Evolutionary conservation across 30 jellyfish, hydroid and myxozoan genomes (phyloP), one percentile per base, ranked within the genome.

Genomic region (Pelagia noctiluca): DNA sequence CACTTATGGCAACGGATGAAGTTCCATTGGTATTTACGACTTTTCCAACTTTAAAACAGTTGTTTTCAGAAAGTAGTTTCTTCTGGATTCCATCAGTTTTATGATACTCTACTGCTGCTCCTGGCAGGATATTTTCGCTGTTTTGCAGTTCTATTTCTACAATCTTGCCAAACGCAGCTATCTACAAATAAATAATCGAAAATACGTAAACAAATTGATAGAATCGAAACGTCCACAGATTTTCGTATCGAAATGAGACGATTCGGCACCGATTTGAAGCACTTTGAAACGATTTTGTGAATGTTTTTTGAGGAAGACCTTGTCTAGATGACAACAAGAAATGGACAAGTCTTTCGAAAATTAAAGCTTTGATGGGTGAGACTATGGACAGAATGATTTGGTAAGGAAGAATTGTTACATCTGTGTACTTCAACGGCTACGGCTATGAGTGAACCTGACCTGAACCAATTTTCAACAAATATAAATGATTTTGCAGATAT

Each of bases 1-100:
- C 96, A 50, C 91, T 87, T 13, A 87, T 31, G 57, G 96, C 96
- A 10, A 76, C 96, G 1, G 86, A 37, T 3, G 87, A 67, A 25
- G 75, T 18, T 38, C 22, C 35, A 61, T 71, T 78, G n/a, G n/a
- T 87, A 35, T 71, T 85, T 13, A 66, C 23, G 22, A 78, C 96
- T 29, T 66, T 71, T 24, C 96, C 96, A 22, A 77, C 38, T 26
- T 73, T 73, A 46, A 74, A 87, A 62, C 96, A 87, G 0, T 53
- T 36, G 31, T 69, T 63, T 19, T 76, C 49, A 22, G 83, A 63
- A 24, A 78, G 35, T 37, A 74, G 11, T 23, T 76, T 68, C 79
- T 69, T 88, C 31, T 87, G 80, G 54, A 60, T 42, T 8, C 88
- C 91, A 26, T 57, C 67, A 10, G 54, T 76, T 11, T 76, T 87